Base-by-base conservation (phyloP, 2,113 vertebrate species). In the Sclerurus mexicanus region DNA sequence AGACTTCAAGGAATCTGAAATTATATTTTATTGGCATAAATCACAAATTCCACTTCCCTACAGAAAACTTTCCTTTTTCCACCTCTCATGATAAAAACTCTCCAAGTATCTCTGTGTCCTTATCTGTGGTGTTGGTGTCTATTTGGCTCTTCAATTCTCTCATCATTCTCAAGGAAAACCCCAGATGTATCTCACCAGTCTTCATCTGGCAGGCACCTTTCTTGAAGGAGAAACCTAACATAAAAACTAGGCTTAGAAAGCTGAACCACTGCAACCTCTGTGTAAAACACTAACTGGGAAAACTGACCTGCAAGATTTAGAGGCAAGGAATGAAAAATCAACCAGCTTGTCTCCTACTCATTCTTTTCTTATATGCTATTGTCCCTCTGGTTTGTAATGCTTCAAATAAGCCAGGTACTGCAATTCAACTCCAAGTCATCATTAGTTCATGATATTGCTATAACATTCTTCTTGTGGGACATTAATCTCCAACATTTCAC, bases 81-180 rank as follows among this genome's bases (percentile, higher is more conserved):
- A 67, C 15, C 9, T 55, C 31, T 82, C 60, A 50, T 3, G 14
- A 62, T 16, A 87, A 16, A 59, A 85, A 55, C 40, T 31, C 37
- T 75, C 8, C 28, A 90, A 79, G 22, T 39, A 55, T 12, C 37
- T 47, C 33, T 0, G 0, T 2, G 0, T 58, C 21, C 30, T 71
- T 49, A n/a, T 39, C 35, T 33, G 30, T n/a, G 42, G 15, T 52
- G 33, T 52, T 74, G n/a, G 37, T 77, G 17, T 13, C 40, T 73
- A 30, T 64, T 35, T 68, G 64, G 18, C 10, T 55, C 21, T 73
- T 93, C 11, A 10, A 16, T 59, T 20, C 11, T 78, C 39, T 59
- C 33, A 46, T 0, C 35, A 7, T 16, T 47, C 25, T 60, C 40
- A 73, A 27, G 49, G 37, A 64, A 87, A 67, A 73, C 35, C 76